A percentile compares a stretch with the other conserved stretches of the same genome.
phyloP scores from a whole-genome alignment of 2,797 vertebrate species.

The Centroberyx gerrardi region DNA sequence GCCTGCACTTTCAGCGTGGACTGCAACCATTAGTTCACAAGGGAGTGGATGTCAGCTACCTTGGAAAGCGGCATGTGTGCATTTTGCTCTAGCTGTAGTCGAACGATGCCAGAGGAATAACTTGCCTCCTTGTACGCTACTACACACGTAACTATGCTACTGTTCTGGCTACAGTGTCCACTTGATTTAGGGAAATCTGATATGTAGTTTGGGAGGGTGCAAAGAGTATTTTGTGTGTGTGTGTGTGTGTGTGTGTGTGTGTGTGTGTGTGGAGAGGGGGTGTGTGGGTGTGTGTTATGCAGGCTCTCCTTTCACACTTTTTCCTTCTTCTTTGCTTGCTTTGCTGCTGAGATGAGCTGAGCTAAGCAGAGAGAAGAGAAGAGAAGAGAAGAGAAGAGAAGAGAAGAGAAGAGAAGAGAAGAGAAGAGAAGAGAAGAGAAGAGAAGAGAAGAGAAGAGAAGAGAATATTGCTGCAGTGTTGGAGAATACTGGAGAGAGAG shows the following conservation, averaged over 20 bases:
- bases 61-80: constrained; percentile 42
- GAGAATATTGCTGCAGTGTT: constrained; percentile 52
- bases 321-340: constrained; percentile 38
- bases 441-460: constrained; percentile 5
- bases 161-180: constrained; percentile 11
- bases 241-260: constrained; percentile 5
- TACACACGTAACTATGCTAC: constrained; percentile 3
- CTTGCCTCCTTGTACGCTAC: constrained; percentile 1
- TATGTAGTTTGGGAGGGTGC: background rate
- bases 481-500: constrained; percentile 27
- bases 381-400: background rate
- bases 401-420: constrained; percentile 6
- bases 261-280: background rate
- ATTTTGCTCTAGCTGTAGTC: constrained; percentile 42
- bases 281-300: constrained; percentile 3
- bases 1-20: constrained; percentile 51
- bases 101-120: constrained; percentile 48
- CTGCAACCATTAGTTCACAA: constrained; percentile 67
- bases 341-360: constrained; percentile 53
- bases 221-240: constrained; percentile 3
- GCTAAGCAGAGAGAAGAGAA: constrained; percentile 41
- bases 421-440: background rate
- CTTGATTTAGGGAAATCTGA: constrained; percentile 8
- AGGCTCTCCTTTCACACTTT: constrained; percentile 31
- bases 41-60: constrained; percentile 64